Conservation (phyloP, 2,797 vertebrate genomes). For the Melanogrammus aeglefinus region DNA sequence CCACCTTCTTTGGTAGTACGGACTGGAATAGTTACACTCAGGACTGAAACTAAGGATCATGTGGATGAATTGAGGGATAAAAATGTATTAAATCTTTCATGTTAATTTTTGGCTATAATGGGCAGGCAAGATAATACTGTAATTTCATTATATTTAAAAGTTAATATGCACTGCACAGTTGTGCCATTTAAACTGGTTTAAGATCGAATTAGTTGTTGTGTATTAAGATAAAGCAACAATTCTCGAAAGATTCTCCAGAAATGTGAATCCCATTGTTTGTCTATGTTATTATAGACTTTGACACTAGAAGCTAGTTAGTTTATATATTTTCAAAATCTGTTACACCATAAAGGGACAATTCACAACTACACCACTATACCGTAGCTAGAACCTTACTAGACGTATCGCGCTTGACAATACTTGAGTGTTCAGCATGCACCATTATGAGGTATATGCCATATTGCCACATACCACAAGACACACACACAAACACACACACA, state of each 20-base stretch:
- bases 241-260: neutral
- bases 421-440: neutral
- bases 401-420: neutral
- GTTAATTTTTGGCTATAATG: too few relatives aligned
- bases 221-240: neutral
- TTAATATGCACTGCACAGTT: too few relatives aligned
- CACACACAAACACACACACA: conserved; percentile 16
- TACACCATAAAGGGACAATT: neutral
- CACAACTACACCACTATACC: neutral
- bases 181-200: neutral
- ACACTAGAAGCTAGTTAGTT: neutral
- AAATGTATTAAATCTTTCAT: too few relatives aligned
- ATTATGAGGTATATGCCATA: neutral
- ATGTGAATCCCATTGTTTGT: neutral
- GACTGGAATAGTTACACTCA: too few relatives aligned
- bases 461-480: conserved; percentile 32
- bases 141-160: neutral
- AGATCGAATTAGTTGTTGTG: neutral
- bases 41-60: too few relatives aligned
- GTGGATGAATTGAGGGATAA: too few relatives aligned
- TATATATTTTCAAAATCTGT: neutral
- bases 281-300: neutral
- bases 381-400: neutral
- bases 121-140: too few relatives aligned
- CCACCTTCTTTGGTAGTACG: too few relatives aligned